Base-by-base conservation (phyloP, 2,888 invertebrate species). In the Ormyrus thymus region DNA sequence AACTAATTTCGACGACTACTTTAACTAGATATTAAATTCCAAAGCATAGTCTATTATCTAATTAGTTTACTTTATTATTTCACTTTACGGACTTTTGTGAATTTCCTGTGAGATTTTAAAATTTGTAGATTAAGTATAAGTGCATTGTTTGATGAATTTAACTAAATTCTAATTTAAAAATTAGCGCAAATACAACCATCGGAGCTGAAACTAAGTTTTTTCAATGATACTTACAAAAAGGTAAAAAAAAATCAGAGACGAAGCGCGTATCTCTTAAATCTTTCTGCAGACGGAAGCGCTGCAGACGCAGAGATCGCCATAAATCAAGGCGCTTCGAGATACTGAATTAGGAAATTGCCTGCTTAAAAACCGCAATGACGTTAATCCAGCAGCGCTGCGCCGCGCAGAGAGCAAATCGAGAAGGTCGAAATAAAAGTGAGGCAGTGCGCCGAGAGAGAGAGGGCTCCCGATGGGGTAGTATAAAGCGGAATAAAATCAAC, bases 261-360 rank as follows among this genome's bases (percentile, higher is more conserved):
- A 61, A 53, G 55, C 56, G 6, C 15, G 64, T 69, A 68, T 73
- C 64, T 74, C 69, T 78, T 78, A 74, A 78, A 78, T 78, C 64
- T 78, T 10, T 53, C 66, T 13, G 51, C 48, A 56, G 69, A 64
- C 58, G 62, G 68, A 73, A 61, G 56, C 43, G 11, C 79, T 80
- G 82, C 82, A 84, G 84, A 83, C 79, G 81, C 82, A 82, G 84
- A 82, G 82, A 82, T 82, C 79, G 83, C 85, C 80, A 86, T 87
- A 87, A 87, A 86, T 87, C 86, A 86, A 84, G 85, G 81, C 83
- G 82, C 82, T 78, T 74, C 75, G 79, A 79, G 78, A 77, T 82
- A 84, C 84, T 86, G 88, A 89, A 89, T 89, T 89, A 89, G 89
- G 87, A 88, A 88, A 89, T 89, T 89, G 89, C 86, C 87, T 89